These are phyloP conservation scores for Drosophila busckii DNA, from an alignment of 1,140 invertebrate species.

Conservation along the genomic window DNA sequence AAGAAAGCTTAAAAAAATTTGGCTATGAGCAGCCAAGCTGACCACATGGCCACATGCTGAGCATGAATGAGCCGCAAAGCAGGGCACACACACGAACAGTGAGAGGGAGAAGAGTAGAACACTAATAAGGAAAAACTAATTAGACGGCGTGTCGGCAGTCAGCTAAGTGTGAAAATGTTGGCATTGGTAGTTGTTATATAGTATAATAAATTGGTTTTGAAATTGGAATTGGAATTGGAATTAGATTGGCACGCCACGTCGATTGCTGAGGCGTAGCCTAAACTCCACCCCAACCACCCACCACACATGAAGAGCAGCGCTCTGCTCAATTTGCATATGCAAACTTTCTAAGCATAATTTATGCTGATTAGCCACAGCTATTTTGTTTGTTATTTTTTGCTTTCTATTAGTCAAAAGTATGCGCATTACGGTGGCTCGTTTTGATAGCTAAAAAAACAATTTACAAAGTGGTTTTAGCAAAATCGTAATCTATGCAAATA, in stretches of 20 bases:
- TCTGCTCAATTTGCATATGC: conserved; percentile 53
- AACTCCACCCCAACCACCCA: conserved; percentile 3
- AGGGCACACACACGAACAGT: no score
- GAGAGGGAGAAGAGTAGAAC: no score
- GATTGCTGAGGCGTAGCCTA: conserved; percentile 37
- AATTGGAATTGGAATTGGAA: conserved; percentile 23
- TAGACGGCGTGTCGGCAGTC: conserved; percentile 54
- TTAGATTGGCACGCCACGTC: conserved; percentile 47
- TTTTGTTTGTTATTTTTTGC: background rate
- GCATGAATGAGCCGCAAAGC: no score
- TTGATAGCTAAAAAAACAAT: no score
- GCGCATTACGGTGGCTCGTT: no score
- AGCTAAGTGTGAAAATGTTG: conserved; percentile 62
- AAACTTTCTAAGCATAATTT: conserved; percentile 58
- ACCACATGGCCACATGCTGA: no score
- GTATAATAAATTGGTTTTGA: conserved; percentile 2
- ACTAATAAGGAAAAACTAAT: conserved; percentile 33
- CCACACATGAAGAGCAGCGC: background rate
- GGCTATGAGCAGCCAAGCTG: no score
- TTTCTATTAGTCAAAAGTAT: no score
- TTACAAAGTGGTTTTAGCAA: no score
- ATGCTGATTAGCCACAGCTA: conserved; percentile 31
- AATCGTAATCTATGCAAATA: no score
- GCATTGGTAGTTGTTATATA: conserved; percentile 7
- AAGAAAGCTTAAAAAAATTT: no score